Base-by-base conservation (phyloP, 2,113 vertebrate genomes). In the Tragelaphus imberbis region DNA sequence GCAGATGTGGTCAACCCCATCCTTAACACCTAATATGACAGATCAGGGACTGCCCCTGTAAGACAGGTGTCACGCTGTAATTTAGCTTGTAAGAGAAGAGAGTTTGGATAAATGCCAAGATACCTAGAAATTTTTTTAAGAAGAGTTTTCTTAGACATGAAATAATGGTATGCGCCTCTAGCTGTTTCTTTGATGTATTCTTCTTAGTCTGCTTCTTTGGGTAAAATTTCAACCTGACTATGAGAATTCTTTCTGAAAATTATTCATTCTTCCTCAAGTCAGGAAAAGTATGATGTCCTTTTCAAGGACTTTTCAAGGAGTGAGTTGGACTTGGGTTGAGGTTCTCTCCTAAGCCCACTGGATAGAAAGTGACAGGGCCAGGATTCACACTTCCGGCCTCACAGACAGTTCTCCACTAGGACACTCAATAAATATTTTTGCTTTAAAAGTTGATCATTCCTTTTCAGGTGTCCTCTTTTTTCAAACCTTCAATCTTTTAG, bases 371-470 rank as follows among this genome's bases (percentile, higher is more conserved):
- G 71, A 84, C n/a, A 58, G 55, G 40, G 47, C 47, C 86, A 79
- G 91, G 59, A 94, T 91, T 89, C 95, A 58, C 30, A 33, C 40
- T 91, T 89, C 59, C 86, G 55, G 87, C 55, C 91, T 68, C 80
- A 63, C 68, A 86, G 44, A 85, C 59, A 58, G 84, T 75, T 90
- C 58, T 90, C 55, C 30, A 12, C 59, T 33, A 96, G 91, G 77
- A 89, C 88, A 96, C 65, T 93, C 61, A 61, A 89, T 77, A 84
- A 92, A 94, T 92, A 82, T 11, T 7, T 91, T 77, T 94, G 27
- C 13, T 80, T 80, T 49, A 33, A 80, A 80, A 80, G 16, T 19
- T 51, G 19, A 47, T 61, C 36, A 84, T 79, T 90, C 49, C 40
- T 77, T 61, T 90, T 82, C 21, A 63, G 36, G 16, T 59, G 25